Evolutionary conservation across 2,797 vertebrate genomes (phyloP).

Genomic region (Liasis olivaceus): DNA sequence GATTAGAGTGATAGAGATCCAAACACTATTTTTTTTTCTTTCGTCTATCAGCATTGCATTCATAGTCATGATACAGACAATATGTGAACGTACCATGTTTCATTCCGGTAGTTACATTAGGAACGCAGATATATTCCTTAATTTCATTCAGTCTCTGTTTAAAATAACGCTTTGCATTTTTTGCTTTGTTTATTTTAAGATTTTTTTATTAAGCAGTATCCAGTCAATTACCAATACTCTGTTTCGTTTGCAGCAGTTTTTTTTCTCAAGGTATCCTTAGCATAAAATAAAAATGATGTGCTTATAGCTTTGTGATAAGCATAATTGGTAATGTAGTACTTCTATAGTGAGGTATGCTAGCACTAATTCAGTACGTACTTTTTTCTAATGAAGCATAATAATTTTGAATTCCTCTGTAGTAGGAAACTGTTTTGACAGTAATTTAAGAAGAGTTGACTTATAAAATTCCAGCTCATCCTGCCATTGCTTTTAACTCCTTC

Average conservation of each 20-base stretch:
- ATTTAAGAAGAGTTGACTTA: not conserved
- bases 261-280: not conserved
- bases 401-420: not conserved
- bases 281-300: not conserved
- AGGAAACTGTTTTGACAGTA: not conserved
- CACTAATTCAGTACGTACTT: constrained; percentile 32
- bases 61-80: not conserved
- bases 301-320: not conserved
- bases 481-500: constrained; percentile 38
- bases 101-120: not conserved
- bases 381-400: not conserved
- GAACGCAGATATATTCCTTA: not conserved
- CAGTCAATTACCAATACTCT: not conserved
- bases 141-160: not conserved
- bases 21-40: not conserved
- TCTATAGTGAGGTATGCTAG: not conserved
- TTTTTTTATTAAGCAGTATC: not conserved
- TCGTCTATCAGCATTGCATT: not conserved
- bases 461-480: constrained; percentile 12
- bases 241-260: not conserved
- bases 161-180: not conserved
- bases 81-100: not conserved
- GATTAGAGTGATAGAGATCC: not conserved
- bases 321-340: not conserved
- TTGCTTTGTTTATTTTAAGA: not conserved